Evolutionary conservation across 2,113 vertebrate genomes (phyloP).

Genomic region (Misgurnus anguillicaudatus): DNA sequence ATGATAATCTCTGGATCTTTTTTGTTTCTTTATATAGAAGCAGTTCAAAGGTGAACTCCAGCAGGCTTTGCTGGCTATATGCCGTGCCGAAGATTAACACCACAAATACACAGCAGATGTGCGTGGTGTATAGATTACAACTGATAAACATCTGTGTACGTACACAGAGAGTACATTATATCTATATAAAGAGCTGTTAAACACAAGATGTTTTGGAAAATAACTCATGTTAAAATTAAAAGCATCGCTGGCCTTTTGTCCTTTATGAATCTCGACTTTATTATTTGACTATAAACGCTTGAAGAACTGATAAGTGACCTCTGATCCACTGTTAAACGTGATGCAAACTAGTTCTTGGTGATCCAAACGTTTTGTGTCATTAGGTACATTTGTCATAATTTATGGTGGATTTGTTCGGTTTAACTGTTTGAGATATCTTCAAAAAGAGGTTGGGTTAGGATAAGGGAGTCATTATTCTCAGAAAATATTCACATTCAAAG

Average conservation of each 20-base stretch:
- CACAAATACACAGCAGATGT: not conserved
- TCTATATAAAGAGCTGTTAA: not conserved
- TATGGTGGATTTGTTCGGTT: too few relatives aligned
- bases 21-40: conserved; percentile 56
- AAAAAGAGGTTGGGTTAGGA: too few relatives aligned
- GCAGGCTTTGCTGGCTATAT: conserved; percentile 67
- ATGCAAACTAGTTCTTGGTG: too few relatives aligned
- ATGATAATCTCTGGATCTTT: not conserved
- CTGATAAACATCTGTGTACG: not conserved
- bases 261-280: not conserved
- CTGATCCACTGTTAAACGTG: not conserved
- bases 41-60: conserved; percentile 68
- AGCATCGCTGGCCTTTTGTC: not conserved
- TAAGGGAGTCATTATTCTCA: too few relatives aligned
- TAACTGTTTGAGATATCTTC: too few relatives aligned
- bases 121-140: not conserved
- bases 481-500: too few relatives aligned
- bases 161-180: not conserved
- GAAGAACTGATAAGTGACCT: not conserved
- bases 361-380: too few relatives aligned
- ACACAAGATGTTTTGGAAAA: not conserved
- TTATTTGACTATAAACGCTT: not conserved
- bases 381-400: too few relatives aligned
- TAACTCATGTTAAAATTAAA: not conserved
- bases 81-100: conserved; percentile 69